phyloP scores from a whole-genome alignment of 2,113 vertebrate species.

The Lonchura striata region DNA sequence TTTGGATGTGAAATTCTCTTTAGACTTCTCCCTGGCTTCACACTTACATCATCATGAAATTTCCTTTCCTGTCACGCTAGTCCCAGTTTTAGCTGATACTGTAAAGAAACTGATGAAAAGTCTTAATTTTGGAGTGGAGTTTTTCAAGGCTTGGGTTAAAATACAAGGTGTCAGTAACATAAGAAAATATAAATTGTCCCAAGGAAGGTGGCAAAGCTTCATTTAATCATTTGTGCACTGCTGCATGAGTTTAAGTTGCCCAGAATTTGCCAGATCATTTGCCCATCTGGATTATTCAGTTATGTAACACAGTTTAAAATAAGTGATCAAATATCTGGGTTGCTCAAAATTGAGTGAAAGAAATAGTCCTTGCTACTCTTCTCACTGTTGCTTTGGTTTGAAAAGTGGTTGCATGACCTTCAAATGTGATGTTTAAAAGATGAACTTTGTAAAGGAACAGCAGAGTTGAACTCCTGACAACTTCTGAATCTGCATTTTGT shows the following conservation, averaged over 20 bases:
- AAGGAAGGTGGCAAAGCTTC: not conserved
- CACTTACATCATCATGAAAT: not conserved
- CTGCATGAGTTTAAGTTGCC: not conserved
- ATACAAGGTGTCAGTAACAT: not conserved
- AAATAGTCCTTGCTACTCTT: not conserved
- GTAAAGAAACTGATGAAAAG: not conserved
- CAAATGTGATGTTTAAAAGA: not conserved
- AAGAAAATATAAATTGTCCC: not conserved
- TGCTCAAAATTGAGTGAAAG: not conserved
- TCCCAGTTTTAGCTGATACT: not conserved
- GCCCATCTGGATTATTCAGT: not conserved
- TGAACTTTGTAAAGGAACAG: conserved; percentile 1
- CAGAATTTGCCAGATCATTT: not conserved
- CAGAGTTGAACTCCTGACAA: not conserved
- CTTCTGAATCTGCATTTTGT: conserved; percentile 48
- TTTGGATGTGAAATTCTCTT: not conserved
- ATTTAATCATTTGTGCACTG: not conserved
- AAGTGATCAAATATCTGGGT: not conserved
- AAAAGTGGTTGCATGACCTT: not conserved
- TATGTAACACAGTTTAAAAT: not conserved
- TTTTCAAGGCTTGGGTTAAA: not conserved
- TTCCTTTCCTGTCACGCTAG: not conserved
- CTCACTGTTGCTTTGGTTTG: not conserved
- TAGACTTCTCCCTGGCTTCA: not conserved
- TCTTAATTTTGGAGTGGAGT: not conserved